phyloP scores from a whole-genome alignment of 2,888 invertebrate species.

The Apantesis nais region DNA sequence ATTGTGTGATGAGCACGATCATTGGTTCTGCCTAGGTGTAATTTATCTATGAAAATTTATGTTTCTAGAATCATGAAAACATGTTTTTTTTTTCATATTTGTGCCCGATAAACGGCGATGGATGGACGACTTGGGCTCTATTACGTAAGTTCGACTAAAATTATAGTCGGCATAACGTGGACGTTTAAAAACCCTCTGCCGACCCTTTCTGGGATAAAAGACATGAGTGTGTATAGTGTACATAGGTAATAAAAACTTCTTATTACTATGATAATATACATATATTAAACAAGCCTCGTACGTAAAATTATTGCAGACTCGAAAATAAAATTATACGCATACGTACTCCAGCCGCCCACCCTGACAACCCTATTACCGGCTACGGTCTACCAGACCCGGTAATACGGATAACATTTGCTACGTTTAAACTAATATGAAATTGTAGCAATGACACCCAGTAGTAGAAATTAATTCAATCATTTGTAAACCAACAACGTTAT shows the following conservation, averaged over 20 bases:
- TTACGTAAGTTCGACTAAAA: too few species aligned
- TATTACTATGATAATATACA: slow-evolving; percentile 46
- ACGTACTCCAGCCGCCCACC: slow-evolving; percentile 46
- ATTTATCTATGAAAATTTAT: too few species aligned
- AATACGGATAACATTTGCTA: slow-evolving; percentile 40
- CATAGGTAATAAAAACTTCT: slow-evolving; percentile 17
- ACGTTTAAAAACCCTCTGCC: too few species aligned
- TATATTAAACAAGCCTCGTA: slow-evolving; percentile 53
- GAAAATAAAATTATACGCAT: slow-evolving; percentile 60
- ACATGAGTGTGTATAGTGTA: background rate
- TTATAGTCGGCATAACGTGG: too few species aligned
- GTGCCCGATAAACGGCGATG: too few species aligned
- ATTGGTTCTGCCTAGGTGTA: too few species aligned
- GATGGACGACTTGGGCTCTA: too few species aligned
- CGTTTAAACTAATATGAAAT: slow-evolving; percentile 28
- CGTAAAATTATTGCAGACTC: slow-evolving; percentile 50
- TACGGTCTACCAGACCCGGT: slow-evolving; percentile 43
- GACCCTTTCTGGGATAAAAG: too few species aligned
- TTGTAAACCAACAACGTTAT: slow-evolving; percentile 21
- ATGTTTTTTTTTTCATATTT: too few species aligned
- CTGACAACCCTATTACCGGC: slow-evolving; percentile 57
- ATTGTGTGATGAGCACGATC: too few species aligned
- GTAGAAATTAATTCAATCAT: background rate
- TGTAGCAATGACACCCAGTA: slow-evolving; percentile 6
- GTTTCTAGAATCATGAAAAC: too few species aligned